Conservation (phyloP, 2,113 vertebrate species). For the Anoplopoma fimbria region DNA sequence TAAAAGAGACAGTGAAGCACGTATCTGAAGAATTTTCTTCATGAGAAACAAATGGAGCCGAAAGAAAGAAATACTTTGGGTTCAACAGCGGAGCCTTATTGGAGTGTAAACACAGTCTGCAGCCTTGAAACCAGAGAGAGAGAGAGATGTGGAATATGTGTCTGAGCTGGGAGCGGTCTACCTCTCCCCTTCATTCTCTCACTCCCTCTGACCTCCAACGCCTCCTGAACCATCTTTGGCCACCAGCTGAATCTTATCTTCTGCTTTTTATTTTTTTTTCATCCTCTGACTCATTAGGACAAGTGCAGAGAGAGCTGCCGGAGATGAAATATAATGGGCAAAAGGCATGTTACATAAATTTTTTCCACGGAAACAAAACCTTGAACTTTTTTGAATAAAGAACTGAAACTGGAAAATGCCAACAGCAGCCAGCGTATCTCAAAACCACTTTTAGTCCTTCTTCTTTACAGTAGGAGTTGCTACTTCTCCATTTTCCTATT, state of each 20-base stretch:
- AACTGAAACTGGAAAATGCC: constrained; percentile 56
- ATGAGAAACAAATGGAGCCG: constrained; percentile 29
- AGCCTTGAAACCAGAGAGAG: neutral
- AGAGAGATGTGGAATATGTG: constrained; percentile 28
- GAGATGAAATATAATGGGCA: neutral
- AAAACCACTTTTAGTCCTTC: constrained; percentile 25
- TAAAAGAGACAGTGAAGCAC: constrained; percentile 10
- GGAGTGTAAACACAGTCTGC: neutral
- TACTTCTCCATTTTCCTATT: constrained; percentile 62
- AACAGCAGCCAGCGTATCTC: neutral
- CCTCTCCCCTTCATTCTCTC: constrained; percentile 15
- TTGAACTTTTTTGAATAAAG: constrained; percentile 38
- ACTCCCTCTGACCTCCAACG: neutral
- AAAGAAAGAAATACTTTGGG: neutral
- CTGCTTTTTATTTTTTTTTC: neutral
- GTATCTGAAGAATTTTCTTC: neutral
- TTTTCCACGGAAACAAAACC: constrained; percentile 52
- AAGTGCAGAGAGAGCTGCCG: constrained; percentile 8
- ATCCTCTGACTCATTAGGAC: constrained; percentile 24
- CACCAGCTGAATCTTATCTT: constrained; percentile 33
- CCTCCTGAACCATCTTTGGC: constrained; percentile 20
- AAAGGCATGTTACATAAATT: constrained; percentile 4
- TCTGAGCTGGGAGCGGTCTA: neutral
- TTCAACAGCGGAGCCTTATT: neutral
- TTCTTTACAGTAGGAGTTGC: constrained; percentile 9